Percentiles rank a stretch among this genome's conserved stretches.
phyloP scores from a whole-genome alignment of 1,140 invertebrate genomes.

The Melanaphis sacchari region DNA sequence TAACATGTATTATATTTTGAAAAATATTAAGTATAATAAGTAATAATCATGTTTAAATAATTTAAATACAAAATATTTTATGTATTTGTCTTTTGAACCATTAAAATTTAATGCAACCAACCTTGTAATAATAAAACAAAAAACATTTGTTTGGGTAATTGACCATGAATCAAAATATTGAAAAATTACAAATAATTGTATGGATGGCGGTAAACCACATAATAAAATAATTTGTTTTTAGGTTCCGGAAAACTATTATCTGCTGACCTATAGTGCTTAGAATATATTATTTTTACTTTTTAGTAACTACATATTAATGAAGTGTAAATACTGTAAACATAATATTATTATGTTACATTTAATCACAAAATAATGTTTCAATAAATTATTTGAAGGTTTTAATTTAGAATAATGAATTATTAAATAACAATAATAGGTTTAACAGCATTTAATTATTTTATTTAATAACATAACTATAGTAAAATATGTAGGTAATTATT shows the following conservation, averaged over 20 bases:
- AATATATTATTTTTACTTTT: background rate
- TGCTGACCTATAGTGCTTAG: background rate
- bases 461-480: background rate
- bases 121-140: constrained; percentile 30
- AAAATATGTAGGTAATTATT: background rate
- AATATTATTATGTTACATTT: background rate
- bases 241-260: background rate
- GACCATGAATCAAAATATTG: constrained; percentile 16
- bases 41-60: background rate
- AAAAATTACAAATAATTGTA: constrained; percentile 11
- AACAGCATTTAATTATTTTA: background rate
- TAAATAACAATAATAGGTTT: background rate
- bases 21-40: background rate
- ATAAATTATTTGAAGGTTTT: background rate
- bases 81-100: background rate
- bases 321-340: background rate
- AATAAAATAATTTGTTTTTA: background rate
- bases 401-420: background rate
- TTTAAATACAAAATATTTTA: background rate
- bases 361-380: background rate
- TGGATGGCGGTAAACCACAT: constrained; percentile 15
- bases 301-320: background rate
- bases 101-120: background rate
- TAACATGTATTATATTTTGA: background rate
- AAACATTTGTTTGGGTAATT: constrained; percentile 37